Evolutionary conservation across 2,888 invertebrate genomes (phyloP).

Genomic region (Masnerella sp.): DNA sequence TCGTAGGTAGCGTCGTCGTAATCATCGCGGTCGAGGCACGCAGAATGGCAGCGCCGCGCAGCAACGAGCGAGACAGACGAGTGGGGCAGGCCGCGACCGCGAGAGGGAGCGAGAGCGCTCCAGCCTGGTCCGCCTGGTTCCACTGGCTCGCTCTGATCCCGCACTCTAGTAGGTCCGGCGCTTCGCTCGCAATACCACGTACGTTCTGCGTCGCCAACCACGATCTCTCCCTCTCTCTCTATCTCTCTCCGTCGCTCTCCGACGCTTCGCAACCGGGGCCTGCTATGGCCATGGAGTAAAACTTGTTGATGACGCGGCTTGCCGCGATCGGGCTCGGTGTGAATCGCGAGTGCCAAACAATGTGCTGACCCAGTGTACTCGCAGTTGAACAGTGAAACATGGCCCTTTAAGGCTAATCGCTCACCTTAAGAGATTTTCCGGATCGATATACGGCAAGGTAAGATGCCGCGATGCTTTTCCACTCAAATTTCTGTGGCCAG

Average conservation of each 20-base stretch:
- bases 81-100: conserved; percentile 14
- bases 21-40: conserved; percentile 72
- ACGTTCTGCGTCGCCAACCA: conserved; percentile 41
- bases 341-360: conserved; percentile 26
- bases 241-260: conserved; percentile 6
- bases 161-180: conserved; percentile 66
- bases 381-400: not conserved
- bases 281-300: conserved; percentile 17
- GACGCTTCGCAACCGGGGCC: not conserved
- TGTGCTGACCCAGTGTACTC: conserved; percentile 16
- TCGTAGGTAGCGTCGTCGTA: conserved; percentile 62
- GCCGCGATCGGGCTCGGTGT: conserved; percentile 29
- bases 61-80: conserved; percentile 50
- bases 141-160: conserved; percentile 51
- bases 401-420: not conserved
- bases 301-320: conserved; percentile 16
- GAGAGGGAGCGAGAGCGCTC: conserved; percentile 42
- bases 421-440: not conserved
- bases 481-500: no score
- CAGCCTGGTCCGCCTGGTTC: conserved; percentile 62
- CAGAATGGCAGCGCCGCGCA: conserved; percentile 69
- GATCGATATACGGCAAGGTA: not conserved
- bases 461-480: no score
- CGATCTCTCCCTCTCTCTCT: conserved; percentile 15
- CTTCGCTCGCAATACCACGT: conserved; percentile 64